Evolutionary conservation across 2,797 vertebrate species (phyloP).

Genomic region (Paedocypris micromegethes): DNA sequence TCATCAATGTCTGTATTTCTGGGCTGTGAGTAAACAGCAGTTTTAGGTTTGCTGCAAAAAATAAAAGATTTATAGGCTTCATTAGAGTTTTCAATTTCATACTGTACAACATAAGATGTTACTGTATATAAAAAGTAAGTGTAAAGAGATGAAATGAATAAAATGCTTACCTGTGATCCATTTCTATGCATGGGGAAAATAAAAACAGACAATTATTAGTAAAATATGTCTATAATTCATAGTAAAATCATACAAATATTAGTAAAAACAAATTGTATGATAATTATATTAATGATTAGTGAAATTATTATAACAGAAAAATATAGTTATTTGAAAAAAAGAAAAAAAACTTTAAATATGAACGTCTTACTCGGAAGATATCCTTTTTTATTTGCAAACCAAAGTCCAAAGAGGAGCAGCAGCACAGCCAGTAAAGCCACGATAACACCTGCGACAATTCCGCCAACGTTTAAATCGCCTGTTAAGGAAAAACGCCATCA

Average conservation of each 20-base stretch:
- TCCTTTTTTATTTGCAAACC: slow-evolving; percentile 82
- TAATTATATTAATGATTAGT: no score
- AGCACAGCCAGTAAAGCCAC: slow-evolving; percentile 73
- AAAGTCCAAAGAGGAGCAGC: slow-evolving; percentile 71
- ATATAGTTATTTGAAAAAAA: background rate
- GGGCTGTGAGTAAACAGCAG: slow-evolving; percentile 75
- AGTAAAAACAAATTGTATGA: no score
- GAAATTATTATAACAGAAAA: no score
- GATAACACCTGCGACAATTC: slow-evolving; percentile 82
- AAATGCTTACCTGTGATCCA: slow-evolving; percentile 60
- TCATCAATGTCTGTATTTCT: slow-evolving; percentile 55
- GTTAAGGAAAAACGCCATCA: background rate
- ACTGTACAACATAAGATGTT: no score
- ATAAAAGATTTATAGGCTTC: background rate
- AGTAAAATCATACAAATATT: no score
- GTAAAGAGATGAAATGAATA: no score
- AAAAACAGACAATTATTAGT: slow-evolving; percentile 20
- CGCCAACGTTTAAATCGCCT: slow-evolving; percentile 82
- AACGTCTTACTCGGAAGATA: slow-evolving; percentile 80
- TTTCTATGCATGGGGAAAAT: slow-evolving; percentile 52
- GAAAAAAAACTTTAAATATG: background rate
- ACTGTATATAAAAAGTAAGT: no score
- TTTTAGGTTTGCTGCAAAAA: slow-evolving; percentile 60
- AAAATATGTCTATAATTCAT: no score
- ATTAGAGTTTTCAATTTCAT: no score